Evolutionary conservation across 64 coral and sea anemone genomes (phyloP).

Genomic region (Pachyseris speciosa): DNA sequence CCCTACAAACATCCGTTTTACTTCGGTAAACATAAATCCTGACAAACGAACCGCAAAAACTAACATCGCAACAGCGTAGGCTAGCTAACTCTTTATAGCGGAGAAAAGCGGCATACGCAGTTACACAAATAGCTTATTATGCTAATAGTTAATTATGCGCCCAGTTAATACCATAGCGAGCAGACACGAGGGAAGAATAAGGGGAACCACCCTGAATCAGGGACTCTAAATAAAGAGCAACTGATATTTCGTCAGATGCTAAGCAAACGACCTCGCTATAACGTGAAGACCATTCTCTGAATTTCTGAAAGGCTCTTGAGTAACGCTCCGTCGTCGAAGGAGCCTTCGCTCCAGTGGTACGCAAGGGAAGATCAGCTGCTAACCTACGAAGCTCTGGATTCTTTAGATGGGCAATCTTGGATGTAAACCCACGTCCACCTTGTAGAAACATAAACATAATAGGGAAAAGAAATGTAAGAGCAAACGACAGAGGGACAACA

Average conservation of each 20-base stretch:
- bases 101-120: constrained; percentile 47
- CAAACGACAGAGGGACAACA: not conserved
- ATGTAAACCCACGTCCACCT: constrained; percentile 11
- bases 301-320: constrained; percentile 41
- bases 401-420: not conserved
- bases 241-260: constrained; percentile 6
- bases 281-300: constrained; percentile 21
- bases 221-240: constrained; percentile 54
- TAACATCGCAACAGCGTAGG: constrained; percentile 18
- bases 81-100: constrained; percentile 32
- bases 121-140: constrained; percentile 43
- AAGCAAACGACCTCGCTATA: constrained; percentile 17
- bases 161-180: constrained; percentile 67
- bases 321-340: constrained; percentile 54
- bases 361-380: constrained; percentile 16
- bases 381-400: constrained; percentile 41
- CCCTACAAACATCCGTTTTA: constrained; percentile 64
- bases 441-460: constrained; percentile 28
- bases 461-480: not conserved
- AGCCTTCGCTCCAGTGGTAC: constrained; percentile 21
- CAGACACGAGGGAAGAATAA: constrained; percentile 45
- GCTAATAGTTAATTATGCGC: constrained; percentile 43
- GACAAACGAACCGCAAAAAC: constrained; percentile 10
- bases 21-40: constrained; percentile 40
- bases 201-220: constrained; percentile 29